Conservation (phyloP, 2,888 invertebrate species). For the Phengaris alcon region DNA sequence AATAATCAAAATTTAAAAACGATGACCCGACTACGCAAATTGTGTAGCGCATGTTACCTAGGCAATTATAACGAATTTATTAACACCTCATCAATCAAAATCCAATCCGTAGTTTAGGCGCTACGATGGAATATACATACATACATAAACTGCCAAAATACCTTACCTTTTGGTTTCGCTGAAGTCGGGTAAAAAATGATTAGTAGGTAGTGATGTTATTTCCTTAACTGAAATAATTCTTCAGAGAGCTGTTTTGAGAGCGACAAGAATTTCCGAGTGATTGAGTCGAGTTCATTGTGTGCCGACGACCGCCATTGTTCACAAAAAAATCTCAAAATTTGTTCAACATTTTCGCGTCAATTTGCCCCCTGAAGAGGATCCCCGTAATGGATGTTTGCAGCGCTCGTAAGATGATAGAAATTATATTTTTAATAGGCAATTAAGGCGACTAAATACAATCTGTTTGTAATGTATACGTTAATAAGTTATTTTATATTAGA, state of each 20-base stretch:
- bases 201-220: constrained; percentile 3
- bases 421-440: not conserved
- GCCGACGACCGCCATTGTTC: constrained; percentile 6
- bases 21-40: no score
- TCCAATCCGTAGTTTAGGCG: no score
- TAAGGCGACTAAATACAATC: not conserved
- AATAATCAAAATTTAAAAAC: no score
- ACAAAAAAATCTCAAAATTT: constrained; percentile 24
- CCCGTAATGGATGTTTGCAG: constrained; percentile 11
- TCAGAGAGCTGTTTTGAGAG: not conserved
- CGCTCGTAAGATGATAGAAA: not conserved
- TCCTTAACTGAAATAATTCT: not conserved
- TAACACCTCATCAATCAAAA: no score
- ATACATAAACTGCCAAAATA: no score
- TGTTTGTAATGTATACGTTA: no score
- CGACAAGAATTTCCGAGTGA: constrained; percentile 4
- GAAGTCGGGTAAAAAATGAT: not conserved
- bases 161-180: no score
- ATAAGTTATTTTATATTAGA: no score
- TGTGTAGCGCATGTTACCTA: no score
- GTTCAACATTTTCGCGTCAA: constrained; percentile 18
- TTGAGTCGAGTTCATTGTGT: constrained; percentile 7
- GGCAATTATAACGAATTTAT: no score
- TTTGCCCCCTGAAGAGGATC: constrained; percentile 13
- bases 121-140: no score